Conservation (phyloP, 2,888 invertebrate species). For the Homarus gammarus region DNA sequence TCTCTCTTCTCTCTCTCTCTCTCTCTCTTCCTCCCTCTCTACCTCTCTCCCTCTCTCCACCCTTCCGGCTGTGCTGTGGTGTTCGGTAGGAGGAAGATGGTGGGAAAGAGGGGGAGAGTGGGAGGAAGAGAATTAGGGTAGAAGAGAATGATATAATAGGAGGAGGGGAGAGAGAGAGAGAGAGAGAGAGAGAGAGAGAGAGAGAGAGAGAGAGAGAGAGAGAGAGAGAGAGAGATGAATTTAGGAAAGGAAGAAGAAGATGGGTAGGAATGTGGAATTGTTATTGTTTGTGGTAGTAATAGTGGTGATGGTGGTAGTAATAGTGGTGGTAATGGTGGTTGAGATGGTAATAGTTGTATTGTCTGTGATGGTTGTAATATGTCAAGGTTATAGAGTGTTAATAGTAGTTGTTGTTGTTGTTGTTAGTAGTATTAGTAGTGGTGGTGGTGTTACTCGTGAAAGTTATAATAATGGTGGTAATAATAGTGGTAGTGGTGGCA, state of each 20-base stretch:
- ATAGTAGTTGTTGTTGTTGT: no score
- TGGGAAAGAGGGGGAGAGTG: no score
- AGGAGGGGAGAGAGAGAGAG: no score
- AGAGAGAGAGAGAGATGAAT: neutral
- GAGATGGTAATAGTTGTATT: conserved; percentile 7
- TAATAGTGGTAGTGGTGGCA: neutral
- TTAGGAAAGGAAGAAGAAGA: neutral
- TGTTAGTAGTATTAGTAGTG: no score
- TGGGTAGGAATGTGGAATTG: neutral
- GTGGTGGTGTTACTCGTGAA: no score
- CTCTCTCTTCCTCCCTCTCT: conserved; percentile 19
- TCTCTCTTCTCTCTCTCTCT: conserved; percentile 30
- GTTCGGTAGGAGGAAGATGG: no score
- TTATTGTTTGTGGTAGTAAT: neutral
- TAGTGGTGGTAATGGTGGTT: neutral
- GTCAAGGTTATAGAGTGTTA: no score
- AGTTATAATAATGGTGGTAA: no score
- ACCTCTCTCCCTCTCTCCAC: conserved; percentile 10
- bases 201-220: neutral
- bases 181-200: neutral
- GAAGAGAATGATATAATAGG: no score
- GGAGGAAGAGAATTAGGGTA: no score
- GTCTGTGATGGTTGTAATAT: neutral
- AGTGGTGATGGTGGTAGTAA: neutral
- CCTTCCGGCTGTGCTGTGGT: neutral